These are phyloP conservation scores for Holcopasites calliopsidis DNA, from an alignment of 1,140 invertebrate species.

Conservation along the genomic window DNA sequence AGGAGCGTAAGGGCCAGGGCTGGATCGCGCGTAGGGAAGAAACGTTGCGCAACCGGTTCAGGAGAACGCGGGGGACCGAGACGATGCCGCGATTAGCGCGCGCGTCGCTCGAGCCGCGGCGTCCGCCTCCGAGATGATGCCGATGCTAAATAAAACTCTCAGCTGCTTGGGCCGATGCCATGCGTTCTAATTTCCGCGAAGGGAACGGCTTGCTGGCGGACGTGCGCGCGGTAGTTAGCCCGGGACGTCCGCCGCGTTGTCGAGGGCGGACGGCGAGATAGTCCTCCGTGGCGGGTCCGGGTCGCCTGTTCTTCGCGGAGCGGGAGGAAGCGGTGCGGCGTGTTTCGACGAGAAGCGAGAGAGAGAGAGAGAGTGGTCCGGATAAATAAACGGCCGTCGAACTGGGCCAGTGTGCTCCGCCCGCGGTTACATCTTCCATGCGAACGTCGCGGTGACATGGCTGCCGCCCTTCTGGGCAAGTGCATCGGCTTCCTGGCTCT, in stretches of 20 bases:
- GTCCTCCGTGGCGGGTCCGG: slow-evolving; percentile 23
- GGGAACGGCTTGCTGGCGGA: slow-evolving; percentile 49
- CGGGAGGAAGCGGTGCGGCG: neutral
- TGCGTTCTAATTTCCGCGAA: slow-evolving; percentile 76
- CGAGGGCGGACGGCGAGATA: slow-evolving; percentile 32
- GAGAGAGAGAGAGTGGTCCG: neutral
- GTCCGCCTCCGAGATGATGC: slow-evolving; percentile 58
- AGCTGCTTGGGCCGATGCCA: slow-evolving; percentile 77
- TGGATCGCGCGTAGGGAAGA: no score
- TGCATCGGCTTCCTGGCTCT: slow-evolving; percentile 62
- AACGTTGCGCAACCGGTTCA: neutral
- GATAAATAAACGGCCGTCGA: neutral
- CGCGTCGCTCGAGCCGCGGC: neutral
- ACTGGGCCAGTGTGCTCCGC: slow-evolving; percentile 12
- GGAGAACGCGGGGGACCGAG: slow-evolving; percentile 2
- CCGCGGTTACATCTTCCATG: slow-evolving; percentile 65
- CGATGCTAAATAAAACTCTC: slow-evolving; percentile 79
- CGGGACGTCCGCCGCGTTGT: slow-evolving; percentile 57
- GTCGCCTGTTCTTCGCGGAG: slow-evolving; percentile 29
- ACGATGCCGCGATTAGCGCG: neutral
- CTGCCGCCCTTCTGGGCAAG: slow-evolving; percentile 72
- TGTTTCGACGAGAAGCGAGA: neutral
- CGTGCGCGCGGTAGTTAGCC: slow-evolving; percentile 45
- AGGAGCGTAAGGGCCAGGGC: no score
- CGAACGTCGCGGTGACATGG: slow-evolving; percentile 70